These are phyloP conservation scores for Morpho deidamia DNA, from an alignment of 2,888 invertebrate genomes.

Conservation along the genomic window DNA sequence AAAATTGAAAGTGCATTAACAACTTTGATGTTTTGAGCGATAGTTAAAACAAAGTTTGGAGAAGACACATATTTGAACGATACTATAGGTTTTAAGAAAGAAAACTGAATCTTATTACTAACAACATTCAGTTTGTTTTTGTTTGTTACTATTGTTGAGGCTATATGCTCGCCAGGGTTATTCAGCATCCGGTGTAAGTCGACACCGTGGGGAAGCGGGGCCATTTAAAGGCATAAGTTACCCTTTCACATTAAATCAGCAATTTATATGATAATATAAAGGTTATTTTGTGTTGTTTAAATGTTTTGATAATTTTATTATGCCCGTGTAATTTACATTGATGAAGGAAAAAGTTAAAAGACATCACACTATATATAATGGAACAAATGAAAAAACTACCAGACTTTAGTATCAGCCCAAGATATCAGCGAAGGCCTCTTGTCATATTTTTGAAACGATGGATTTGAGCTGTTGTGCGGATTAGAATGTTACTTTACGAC, in stretches of 20 bases:
- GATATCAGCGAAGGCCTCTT: too few relatives aligned
- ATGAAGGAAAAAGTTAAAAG: conserved; percentile 7
- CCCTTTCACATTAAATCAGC: conserved; percentile 25
- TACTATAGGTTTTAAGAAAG: background rate
- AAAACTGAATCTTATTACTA: conserved; percentile 19
- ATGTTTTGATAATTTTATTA: conserved; percentile 8
- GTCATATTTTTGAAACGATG: too few relatives aligned
- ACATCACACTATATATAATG: too few relatives aligned
- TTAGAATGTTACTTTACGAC: too few relatives aligned
- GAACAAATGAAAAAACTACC: too few relatives aligned
- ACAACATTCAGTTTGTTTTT: conserved; percentile 23
- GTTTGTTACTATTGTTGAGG: conserved; percentile 22
- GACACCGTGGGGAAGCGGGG: conserved; percentile 68
- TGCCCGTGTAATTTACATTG: conserved; percentile 18
- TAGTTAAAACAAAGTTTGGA: conserved; percentile 24
- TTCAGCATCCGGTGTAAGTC: conserved; percentile 67
- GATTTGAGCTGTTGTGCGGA: too few relatives aligned
- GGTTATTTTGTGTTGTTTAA: conserved; percentile 1
- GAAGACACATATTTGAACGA: conserved; percentile 27
- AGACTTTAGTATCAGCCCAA: too few relatives aligned
- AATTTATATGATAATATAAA: conserved; percentile 12
- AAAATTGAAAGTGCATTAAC: conserved; percentile 28
- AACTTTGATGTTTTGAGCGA: conserved; percentile 10
- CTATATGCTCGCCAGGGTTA: conserved; percentile 53
- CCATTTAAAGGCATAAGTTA: conserved; percentile 42